Conservation (phyloP, 2,888 invertebrate genomes). For the Oligia strigilis region DNA sequence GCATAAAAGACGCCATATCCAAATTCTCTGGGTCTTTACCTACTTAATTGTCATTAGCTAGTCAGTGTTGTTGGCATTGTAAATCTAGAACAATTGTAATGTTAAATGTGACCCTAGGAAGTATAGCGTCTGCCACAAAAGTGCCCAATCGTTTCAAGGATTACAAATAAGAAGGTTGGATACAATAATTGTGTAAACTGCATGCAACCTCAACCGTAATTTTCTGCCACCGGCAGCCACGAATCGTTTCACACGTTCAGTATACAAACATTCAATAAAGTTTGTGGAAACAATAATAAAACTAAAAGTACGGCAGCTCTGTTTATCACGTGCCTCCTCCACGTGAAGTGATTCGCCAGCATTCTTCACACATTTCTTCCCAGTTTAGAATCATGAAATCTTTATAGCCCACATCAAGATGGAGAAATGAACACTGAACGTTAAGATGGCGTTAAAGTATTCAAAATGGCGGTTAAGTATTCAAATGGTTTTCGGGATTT, state of each 20-base stretch:
- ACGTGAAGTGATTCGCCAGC: constrained; percentile 44
- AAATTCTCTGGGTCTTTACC: no score
- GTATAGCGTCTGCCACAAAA: not conserved
- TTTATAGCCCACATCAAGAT: constrained; percentile 41
- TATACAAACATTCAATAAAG: constrained; percentile 49
- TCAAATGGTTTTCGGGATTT: not conserved
- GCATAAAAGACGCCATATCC: not conserved
- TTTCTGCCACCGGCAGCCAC: constrained; percentile 19
- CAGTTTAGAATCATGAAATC: constrained; percentile 55
- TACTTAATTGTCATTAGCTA: not conserved
- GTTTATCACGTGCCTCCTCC: constrained; percentile 49
- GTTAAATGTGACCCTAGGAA: no score
- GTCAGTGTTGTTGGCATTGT: not conserved
- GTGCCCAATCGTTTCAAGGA: not conserved
- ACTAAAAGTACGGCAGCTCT: constrained; percentile 41
- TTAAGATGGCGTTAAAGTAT: constrained; percentile 24
- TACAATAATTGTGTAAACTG: not conserved
- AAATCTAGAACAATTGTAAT: not conserved
- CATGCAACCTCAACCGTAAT: constrained; percentile 17
- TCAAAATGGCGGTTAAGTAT: constrained; percentile 26
- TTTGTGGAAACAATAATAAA: constrained; percentile 56
- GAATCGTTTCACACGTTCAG: constrained; percentile 25
- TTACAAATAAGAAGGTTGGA: not conserved
- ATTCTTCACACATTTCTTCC: constrained; percentile 37
- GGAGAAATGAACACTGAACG: constrained; percentile 12